A percentile compares a stretch with the other conserved stretches of the same genome.
Conservation (phyloP, 1,140 invertebrate genomes). For the Sycophila sp. region DNA sequence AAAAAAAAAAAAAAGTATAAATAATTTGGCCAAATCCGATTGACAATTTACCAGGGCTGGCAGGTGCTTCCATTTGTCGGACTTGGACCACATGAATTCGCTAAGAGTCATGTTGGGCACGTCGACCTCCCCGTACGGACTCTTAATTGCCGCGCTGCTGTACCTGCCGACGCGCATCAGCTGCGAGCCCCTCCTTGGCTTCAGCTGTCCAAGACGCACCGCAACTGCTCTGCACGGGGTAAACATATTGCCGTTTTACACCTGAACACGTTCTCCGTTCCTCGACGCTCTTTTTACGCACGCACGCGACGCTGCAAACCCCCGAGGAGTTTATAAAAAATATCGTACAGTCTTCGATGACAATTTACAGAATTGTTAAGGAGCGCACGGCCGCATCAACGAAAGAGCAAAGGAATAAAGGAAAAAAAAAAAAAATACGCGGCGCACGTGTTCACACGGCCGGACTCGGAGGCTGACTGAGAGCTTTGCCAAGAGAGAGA, state of each 20-base stretch:
- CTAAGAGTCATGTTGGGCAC: constrained; percentile 65
- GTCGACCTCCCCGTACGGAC: constrained; percentile 64
- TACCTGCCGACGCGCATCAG: constrained; percentile 27
- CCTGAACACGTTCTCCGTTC: not conserved
- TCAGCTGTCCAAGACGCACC: constrained; percentile 22
- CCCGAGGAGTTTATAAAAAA: not conserved
- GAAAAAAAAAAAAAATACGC: too few relatives aligned
- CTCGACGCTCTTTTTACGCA: not conserved
- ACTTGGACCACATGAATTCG: constrained; percentile 43
- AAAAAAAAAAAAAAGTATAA: constrained; percentile 36
- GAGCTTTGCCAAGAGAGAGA: not conserved
- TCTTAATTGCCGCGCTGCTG: constrained; percentile 39
- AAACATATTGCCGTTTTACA: constrained; percentile 7
- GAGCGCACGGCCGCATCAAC: too few relatives aligned
- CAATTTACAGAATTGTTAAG: too few relatives aligned
- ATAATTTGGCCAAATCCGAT: too few relatives aligned
- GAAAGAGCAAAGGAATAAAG: too few relatives aligned
- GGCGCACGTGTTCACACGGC: not conserved
- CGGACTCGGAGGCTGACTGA: constrained; percentile 30
- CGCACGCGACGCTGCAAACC: not conserved
- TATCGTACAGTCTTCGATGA: too few relatives aligned
- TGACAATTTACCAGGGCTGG: constrained; percentile 42
- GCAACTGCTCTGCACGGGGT: constrained; percentile 25
- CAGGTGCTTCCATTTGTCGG: constrained; percentile 36
- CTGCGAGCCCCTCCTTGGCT: not conserved